Percentiles rank a stretch among this genome's conserved stretches.
These are phyloP conservation scores for Coenobita brevimanus DNA, from an alignment of 1,140 invertebrate species.

Conservation along the genomic window DNA sequence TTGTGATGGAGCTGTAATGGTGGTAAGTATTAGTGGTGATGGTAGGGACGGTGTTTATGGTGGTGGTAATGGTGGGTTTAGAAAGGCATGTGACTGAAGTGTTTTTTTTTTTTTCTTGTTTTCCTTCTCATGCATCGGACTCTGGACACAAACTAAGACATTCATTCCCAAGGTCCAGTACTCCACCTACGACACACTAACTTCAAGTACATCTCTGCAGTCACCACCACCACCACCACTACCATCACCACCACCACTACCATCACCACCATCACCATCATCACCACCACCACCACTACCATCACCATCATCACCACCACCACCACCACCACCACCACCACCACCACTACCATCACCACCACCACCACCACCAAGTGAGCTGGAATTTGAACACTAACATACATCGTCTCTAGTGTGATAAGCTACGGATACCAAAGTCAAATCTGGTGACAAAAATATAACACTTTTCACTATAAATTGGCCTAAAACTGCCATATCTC, in stretches of 20 bases:
- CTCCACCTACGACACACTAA: background rate
- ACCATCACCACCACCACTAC: conserved; percentile 1
- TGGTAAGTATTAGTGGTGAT: no score
- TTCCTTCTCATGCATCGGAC: background rate
- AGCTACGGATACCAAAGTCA: no score
- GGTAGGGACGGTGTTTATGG: no score
- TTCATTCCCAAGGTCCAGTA: background rate
- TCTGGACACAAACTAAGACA: background rate
- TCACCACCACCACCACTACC: conserved; percentile 11
- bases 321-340: conserved; percentile 1
- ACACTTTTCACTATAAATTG: no score
- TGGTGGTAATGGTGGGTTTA: no score
- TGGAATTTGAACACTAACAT: background rate
- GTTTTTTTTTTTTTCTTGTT: background rate
- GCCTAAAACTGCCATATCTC: no score
- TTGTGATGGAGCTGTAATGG: no score
- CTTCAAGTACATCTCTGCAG: background rate
- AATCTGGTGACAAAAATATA: no score
- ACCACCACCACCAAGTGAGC: background rate
- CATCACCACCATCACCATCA: conserved; percentile 1
- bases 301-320: background rate
- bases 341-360: conserved; percentile 2
- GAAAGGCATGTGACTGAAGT: no score
- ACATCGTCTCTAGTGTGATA: no score
- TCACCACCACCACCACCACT: conserved; percentile 2